Evolutionary conservation across 2,113 vertebrate genomes (phyloP).

Genomic region (Chionis minor): DNA sequence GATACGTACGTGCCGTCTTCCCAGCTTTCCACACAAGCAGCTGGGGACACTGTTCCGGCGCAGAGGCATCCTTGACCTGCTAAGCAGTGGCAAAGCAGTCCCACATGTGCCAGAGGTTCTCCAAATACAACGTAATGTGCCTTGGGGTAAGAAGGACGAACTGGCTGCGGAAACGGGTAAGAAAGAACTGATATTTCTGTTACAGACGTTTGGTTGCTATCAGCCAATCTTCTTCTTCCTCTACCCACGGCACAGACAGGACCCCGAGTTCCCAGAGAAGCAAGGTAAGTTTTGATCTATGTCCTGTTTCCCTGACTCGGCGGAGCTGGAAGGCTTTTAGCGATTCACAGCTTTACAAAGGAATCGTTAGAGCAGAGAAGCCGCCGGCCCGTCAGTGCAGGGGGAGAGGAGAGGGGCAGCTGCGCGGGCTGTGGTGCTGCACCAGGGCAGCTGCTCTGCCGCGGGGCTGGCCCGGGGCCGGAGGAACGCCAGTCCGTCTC

Average conservation of each 20-base stretch:
- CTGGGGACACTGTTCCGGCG: too few species aligned
- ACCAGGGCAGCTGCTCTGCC: too few species aligned
- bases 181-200: not conserved
- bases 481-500: accelerated
- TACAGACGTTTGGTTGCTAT: accelerated
- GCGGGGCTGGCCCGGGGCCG: accelerated
- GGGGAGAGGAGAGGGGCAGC: too few species aligned
- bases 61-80: not conserved
- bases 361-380: too few species aligned
- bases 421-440: too few species aligned
- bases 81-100: not conserved
- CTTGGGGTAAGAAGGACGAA: too few species aligned
- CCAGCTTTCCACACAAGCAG: not conserved
- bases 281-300: accelerated
- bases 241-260: not conserved
- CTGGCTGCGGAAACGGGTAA: not conserved
- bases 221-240: not conserved
- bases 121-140: accelerated
- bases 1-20: accelerated
- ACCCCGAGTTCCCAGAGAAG: too few species aligned
- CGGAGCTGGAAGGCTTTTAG: accelerated
- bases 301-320: not conserved
- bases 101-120: accelerated
- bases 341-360: not conserved
- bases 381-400: accelerated